phyloP scores from a whole-genome alignment of 2,888 invertebrate species.

The Lottia gigantea region DNA sequence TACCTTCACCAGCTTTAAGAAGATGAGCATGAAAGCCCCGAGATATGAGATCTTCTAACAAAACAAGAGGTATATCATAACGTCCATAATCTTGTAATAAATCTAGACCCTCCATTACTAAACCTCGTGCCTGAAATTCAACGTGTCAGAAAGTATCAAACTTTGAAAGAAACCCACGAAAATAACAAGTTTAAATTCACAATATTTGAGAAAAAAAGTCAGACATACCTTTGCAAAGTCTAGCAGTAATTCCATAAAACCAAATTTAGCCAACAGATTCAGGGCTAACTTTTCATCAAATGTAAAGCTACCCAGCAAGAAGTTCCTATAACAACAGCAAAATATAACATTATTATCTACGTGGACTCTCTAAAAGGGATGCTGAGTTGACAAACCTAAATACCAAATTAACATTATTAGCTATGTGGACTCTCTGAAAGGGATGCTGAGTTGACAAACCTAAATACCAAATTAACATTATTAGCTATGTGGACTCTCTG shows the following conservation, averaged over 20 bases:
- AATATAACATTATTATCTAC: background rate
- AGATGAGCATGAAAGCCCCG: constrained; percentile 55
- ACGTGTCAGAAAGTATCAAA: background rate
- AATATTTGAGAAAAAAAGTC: background rate
- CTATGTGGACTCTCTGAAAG: no score
- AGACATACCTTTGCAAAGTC: constrained; percentile 69
- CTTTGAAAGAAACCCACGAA: background rate
- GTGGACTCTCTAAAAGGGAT: no score
- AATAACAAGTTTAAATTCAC: background rate
- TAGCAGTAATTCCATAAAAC: constrained; percentile 74
- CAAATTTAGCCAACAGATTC: constrained; percentile 75
- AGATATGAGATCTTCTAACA: constrained; percentile 41
- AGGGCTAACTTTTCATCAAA: constrained; percentile 77
- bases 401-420: no score
- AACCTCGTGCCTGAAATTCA: constrained; percentile 46
- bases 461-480: no score
- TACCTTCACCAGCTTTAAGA: constrained; percentile 51
- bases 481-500: no score
- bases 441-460: no score
- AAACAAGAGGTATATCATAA: constrained; percentile 34
- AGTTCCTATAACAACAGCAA: constrained; percentile 59
- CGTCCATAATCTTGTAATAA: constrained; percentile 39
- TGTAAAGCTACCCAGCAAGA: constrained; percentile 74
- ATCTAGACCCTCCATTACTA: constrained; percentile 54
- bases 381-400: no score